A percentile compares a stretch with the other conserved stretches of the same genome.
Evolutionary conservation across 2,888 invertebrate species (phyloP).

Genomic region (Parochlus steinenii): DNA sequence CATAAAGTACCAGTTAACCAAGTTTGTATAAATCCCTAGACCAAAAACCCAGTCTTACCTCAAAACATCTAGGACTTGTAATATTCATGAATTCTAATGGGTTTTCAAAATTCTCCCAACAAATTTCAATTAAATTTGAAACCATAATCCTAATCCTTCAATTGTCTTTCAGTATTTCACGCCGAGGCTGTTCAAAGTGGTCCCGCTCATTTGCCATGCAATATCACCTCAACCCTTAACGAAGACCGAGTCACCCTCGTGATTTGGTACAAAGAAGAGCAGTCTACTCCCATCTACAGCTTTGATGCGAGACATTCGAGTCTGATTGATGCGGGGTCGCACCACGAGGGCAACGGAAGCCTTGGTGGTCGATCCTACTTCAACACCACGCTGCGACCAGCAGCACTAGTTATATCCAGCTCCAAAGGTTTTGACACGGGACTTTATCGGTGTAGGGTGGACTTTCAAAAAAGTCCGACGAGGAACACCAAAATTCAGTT

Average conservation of each 20-base stretch:
- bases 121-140: no score
- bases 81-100: no score
- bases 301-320: conserved; percentile 36
- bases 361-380: conserved; percentile 59
- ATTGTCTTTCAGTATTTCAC: conserved; percentile 25
- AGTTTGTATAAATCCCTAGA: no score
- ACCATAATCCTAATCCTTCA: no score
- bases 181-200: conserved; percentile 30
- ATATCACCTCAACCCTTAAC: conserved; percentile 28
- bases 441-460: conserved; percentile 73
- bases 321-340: conserved; percentile 31
- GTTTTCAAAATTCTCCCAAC: no score
- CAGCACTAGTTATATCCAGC: conserved; percentile 56
- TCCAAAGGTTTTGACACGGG: conserved; percentile 63
- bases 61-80: no score
- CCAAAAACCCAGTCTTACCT: no score
- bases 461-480: conserved; percentile 79
- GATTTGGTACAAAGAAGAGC: conserved; percentile 31
- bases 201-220: conserved; percentile 28
- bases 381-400: conserved; percentile 53
- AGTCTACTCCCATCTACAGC: conserved; percentile 31
- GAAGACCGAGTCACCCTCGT: conserved; percentile 30
- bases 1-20: no score
- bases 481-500: conserved; percentile 75
- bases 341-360: conserved; percentile 36